Conservation (phyloP, 2,113 vertebrate genomes). For the Lathamus discolor region DNA sequence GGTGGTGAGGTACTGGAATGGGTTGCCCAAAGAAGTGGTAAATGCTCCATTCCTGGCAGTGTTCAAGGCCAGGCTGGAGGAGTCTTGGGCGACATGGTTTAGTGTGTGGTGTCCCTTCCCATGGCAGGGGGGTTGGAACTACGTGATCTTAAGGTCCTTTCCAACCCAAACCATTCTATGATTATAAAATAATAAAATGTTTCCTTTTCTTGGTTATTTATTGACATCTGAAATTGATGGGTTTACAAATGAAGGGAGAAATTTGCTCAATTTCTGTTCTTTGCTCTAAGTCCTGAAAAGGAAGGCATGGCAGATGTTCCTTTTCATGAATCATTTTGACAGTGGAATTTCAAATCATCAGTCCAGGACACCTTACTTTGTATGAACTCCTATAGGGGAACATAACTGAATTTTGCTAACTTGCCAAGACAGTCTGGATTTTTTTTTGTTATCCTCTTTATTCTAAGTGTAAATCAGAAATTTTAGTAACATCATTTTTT, state of each 20-base stretch:
- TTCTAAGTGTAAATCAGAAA: neutral
- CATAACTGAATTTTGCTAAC: neutral
- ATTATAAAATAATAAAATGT: neutral
- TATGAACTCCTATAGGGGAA: neutral
- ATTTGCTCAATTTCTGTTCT: neutral
- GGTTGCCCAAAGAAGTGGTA: too few species aligned
- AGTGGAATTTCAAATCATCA: neutral
- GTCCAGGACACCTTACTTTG: neutral
- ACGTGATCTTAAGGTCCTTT: neutral
- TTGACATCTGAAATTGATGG: neutral
- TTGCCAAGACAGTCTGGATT: neutral
- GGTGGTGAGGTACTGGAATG: too few species aligned
- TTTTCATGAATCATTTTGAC: neutral
- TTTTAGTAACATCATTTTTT: neutral
- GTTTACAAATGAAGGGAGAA: neutral
- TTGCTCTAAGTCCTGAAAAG: neutral
- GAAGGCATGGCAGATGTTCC: neutral
- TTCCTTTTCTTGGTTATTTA: neutral
- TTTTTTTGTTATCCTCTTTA: neutral
- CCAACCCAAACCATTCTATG: neutral
- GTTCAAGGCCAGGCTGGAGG: neutral
- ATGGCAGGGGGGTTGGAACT: neutral
- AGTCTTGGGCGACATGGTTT: neutral
- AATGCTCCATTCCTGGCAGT: neutral
- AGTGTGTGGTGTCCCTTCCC: neutral